These are phyloP conservation scores for Myodes glareolus DNA, from an alignment of 2,113 vertebrate species.

Conservation along the genomic window DNA sequence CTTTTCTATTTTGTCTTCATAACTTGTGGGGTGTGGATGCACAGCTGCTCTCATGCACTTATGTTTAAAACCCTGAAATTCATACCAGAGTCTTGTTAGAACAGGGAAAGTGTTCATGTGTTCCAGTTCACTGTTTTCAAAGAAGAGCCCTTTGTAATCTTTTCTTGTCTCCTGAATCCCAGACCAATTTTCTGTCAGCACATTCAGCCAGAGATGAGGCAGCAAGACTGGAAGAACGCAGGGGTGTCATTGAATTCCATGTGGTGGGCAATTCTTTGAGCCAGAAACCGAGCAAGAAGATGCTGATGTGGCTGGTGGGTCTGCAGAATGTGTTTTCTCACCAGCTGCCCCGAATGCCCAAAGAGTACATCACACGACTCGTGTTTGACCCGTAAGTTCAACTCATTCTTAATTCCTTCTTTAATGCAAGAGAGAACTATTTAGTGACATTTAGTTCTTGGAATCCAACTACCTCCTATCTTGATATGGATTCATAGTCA, in stretches of 20 bases:
- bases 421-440: not conserved
- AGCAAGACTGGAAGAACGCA: slow-evolving; percentile 94
- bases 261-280: slow-evolving; percentile 97
- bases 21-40: not conserved
- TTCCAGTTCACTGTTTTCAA: not conserved
- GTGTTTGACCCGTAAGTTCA: slow-evolving; percentile 97
- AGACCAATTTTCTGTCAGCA: slow-evolving; percentile 96
- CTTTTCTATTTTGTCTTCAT: not conserved
- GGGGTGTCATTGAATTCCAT: slow-evolving; percentile 98
- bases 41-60: not conserved
- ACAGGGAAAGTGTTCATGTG: not conserved
- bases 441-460: not conserved
- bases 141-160: not conserved
- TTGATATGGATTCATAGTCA: not conserved
- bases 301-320: slow-evolving; percentile 98
- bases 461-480: not conserved
- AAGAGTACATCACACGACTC: slow-evolving; percentile 98
- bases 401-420: not conserved
- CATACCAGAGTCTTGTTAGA: not conserved
- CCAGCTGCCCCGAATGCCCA: slow-evolving; percentile 98
- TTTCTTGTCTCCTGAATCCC: slow-evolving; percentile 22
- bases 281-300: slow-evolving; percentile 98
- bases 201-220: slow-evolving; percentile 97
- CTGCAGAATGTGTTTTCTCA: slow-evolving; percentile 99
- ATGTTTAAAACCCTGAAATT: not conserved